phyloP scores from a whole-genome alignment of 2,797 vertebrate species.

The Hippoglossus hippoglossus region DNA sequence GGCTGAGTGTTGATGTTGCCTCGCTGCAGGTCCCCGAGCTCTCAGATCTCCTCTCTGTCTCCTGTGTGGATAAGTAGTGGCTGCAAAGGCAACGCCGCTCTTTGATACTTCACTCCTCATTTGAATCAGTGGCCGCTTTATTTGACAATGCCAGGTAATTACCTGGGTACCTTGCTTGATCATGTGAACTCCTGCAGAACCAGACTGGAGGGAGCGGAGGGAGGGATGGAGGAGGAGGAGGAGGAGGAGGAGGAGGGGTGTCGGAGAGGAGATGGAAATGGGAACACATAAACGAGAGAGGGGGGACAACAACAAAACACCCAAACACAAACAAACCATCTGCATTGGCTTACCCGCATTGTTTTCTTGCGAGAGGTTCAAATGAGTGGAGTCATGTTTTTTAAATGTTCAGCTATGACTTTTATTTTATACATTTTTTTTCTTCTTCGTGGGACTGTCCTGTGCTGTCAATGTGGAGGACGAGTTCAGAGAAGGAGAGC shows the following conservation, averaged over 20 bases:
- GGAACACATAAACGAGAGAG: slow-evolving; percentile 62
- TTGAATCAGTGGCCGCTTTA: slow-evolving; percentile 83
- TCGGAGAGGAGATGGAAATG: slow-evolving; percentile 52
- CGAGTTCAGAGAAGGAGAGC: slow-evolving; percentile 43
- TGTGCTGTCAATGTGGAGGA: slow-evolving; percentile 41
- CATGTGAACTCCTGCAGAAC: slow-evolving; percentile 82
- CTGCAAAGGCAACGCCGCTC: slow-evolving; percentile 79
- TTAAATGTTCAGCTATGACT: not conserved
- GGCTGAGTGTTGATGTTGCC: slow-evolving; percentile 79
- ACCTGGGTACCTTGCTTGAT: slow-evolving; percentile 82
- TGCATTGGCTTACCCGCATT: slow-evolving; percentile 71
- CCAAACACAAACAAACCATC: slow-evolving; percentile 68
- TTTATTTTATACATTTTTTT: not conserved
- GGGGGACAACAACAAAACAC: slow-evolving; percentile 57
- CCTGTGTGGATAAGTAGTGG: slow-evolving; percentile 82
- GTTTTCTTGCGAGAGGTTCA: slow-evolving; percentile 44
- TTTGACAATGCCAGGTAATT: slow-evolving; percentile 86
- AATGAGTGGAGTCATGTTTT: slow-evolving; percentile 43
- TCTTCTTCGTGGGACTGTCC: slow-evolving; percentile 31
- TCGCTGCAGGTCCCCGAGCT: slow-evolving; percentile 78
- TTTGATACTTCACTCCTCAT: slow-evolving; percentile 87
- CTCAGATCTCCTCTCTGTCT: slow-evolving; percentile 83
- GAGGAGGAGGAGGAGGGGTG: slow-evolving; percentile 7
- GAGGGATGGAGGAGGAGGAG: not conserved
- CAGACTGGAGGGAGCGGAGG: slow-evolving; percentile 42